Evolutionary conservation across 2,888 invertebrate species (phyloP), one percentile per base, ranked within the genome.

Genomic region (Hirtodrosophila confusa): DNA sequence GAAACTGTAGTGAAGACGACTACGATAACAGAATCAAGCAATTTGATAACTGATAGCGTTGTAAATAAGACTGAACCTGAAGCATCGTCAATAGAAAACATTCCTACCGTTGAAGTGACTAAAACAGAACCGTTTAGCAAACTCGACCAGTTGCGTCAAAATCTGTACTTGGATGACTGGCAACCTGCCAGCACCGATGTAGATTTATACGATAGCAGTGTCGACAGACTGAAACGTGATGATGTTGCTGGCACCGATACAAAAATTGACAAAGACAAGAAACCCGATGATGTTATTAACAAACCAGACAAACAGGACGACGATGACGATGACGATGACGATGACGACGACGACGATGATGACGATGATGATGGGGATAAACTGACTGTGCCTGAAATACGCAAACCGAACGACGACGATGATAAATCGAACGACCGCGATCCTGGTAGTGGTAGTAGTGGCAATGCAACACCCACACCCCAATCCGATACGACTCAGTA

Each of bases 361-460:
- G 79, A 90, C n/a, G 79, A 89, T 17, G 84, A 89, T 23, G 94
- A 94, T 60, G 69, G 83, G 75, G 78, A 90, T 88, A 72, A 87
- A 50, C 70, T 77, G 41, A 80, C 85, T 49, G 69, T 88, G 65
- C 89, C 90, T 60, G 89, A 91, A 70, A 84, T 79, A 41, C 93
- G 82, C 48, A 87, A 88, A 73, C 83, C 84, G 23, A 80, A 88
- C 67, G 86, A 88, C 69, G 87, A 90, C 57, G 82, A 93, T 72
- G 93, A 93, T 85, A 93, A 93, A 80, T 93, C 94, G 80, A 93
- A 93, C 84, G 94, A 93, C 78, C 93, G 92, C 83, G 94, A 93
- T 89, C 94, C 94, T 24, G 94, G 93, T 74, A 94, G 93, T 75
- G 93, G 93, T 83, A 94, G 94, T 61, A 94, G 94, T 84, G 94